Base-by-base conservation (phyloP, 2,888 invertebrate species). In the Erynnis tages region DNA sequence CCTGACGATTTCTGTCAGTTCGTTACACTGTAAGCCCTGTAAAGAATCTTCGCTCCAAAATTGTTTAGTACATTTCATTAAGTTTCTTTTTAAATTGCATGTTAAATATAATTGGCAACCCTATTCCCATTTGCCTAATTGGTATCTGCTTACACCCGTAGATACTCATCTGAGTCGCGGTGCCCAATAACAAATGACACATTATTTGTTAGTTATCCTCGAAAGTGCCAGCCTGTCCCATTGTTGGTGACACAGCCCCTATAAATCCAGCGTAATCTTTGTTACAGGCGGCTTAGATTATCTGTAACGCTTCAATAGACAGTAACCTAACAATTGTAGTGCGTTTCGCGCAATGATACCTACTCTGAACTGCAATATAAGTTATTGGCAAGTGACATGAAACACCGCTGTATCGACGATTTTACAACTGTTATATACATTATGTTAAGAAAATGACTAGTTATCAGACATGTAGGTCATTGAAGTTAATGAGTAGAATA, bases 41-140 rank as follows among this genome's bases (percentile, higher is more conserved):
- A 25, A 25, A 3, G n/a, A 25, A 25, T 25, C 1, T 7, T 7
- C 25, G 7, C 25, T 2, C 25, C 7, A n/a, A 7, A 7, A n/a
- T 10, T 29, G 11, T 35, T 43, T 32, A 6, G 2, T 13, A 32
- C 13, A 32, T 32, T 32, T 32, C 1, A 14, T 21, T 21, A n/a
- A n/a, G n/a, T 21, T 21, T 21, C 21, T n/a, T 10, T 11, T 11
- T 23, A 29, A 21, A 37, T 17, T n/a, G n/a, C n/a, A n/a, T n/a
- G n/a, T n/a, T n/a, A n/a, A n/a, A n/a, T n/a, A n/a, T n/a, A n/a
- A n/a, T 13, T 23, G 63, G 11, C 73, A 82, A 57, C 82, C 77
- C 79, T 83, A 75, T 60, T 65, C 63, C 61, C 61, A 71, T 76
- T 78, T 73, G 67, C 70, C 82, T 85, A 85, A 84, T 84, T 84